Conservation (phyloP, 23 tunicate genomes). For the Trididemnum nubilum region DNA sequence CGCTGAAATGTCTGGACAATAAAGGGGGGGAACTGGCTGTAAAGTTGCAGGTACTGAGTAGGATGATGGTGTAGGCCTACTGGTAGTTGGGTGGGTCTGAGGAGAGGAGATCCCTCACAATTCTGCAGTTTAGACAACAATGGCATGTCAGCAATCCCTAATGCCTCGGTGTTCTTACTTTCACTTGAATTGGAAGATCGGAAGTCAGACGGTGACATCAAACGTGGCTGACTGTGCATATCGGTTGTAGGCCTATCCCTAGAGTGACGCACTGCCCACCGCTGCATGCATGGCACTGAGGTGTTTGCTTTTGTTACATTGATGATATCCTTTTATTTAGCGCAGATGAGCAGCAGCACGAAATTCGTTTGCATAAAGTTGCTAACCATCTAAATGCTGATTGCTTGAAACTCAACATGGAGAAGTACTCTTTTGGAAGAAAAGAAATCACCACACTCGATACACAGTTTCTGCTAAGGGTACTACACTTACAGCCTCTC, state of each 20-base stretch:
- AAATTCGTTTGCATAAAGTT: neutral
- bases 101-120: too few species aligned
- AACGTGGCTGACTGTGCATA: too few species aligned
- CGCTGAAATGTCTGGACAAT: neutral
- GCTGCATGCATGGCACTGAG: too few species aligned
- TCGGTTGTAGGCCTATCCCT: too few species aligned
- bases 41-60: neutral
- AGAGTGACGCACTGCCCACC: too few species aligned
- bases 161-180: too few species aligned
- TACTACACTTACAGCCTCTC: constrained; percentile 11
- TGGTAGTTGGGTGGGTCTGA: too few species aligned
- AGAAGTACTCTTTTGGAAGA: constrained; percentile 22
- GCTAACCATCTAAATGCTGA: neutral
- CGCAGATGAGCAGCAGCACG: neutral
- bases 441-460: neutral
- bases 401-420: constrained; percentile 6
- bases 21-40: neutral
- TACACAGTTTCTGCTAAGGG: constrained; percentile 7
- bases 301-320: constrained; percentile 1
- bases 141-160: too few species aligned
- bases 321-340: neutral
- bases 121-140: too few species aligned
- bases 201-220: too few species aligned
- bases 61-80: too few species aligned
- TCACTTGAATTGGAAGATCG: too few species aligned